Percentiles rank a stretch among this genome's conserved stretches.
Conservation (phyloP, 2,888 invertebrate genomes). For the Dicranocentrus wangi region DNA sequence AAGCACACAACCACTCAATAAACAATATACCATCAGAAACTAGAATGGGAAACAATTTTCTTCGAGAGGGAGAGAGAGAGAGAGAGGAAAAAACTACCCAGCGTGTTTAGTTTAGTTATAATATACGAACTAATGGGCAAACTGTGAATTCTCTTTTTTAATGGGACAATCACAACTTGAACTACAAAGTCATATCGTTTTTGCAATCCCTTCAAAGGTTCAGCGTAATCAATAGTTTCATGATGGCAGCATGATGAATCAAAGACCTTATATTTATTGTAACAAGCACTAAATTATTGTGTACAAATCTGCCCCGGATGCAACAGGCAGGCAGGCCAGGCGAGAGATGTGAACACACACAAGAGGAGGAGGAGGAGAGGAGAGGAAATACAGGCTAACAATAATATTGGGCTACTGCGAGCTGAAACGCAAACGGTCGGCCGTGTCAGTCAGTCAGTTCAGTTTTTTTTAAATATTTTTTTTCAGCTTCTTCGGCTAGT, state of each 20-base stretch:
- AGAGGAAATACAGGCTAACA: conserved; percentile 10
- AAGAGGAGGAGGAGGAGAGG: conserved; percentile 17
- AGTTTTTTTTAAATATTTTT: too few species aligned
- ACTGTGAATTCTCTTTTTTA: too few species aligned
- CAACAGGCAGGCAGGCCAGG: neutral
- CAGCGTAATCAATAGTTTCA: neutral
- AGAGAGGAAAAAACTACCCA: conserved; percentile 48
- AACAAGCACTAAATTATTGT: neutral
- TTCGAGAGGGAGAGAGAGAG: too few species aligned
- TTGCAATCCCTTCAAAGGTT: conserved; percentile 1
- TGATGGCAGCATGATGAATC: neutral
- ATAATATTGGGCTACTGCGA: conserved; percentile 11
- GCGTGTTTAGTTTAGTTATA: conserved; percentile 25
- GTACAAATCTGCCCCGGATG: conserved; percentile 41
- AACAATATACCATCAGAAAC: conserved; percentile 13
- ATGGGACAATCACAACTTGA: conserved; percentile 52
- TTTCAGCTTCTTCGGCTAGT: conserved; percentile 33
- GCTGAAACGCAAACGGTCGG: conserved; percentile 55
- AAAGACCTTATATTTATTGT: neutral
- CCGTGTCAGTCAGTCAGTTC: conserved; percentile 40
- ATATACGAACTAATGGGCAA: neutral
- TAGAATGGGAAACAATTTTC: conserved; percentile 50
- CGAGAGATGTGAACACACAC: neutral
- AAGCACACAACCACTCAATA: conserved; percentile 23
- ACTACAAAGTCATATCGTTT: conserved; percentile 44